Percentiles rank a stretch among this genome's conserved stretches.
phyloP scores from a whole-genome alignment of 2,797 vertebrate genomes.

The Spinus olivaceus region DNA sequence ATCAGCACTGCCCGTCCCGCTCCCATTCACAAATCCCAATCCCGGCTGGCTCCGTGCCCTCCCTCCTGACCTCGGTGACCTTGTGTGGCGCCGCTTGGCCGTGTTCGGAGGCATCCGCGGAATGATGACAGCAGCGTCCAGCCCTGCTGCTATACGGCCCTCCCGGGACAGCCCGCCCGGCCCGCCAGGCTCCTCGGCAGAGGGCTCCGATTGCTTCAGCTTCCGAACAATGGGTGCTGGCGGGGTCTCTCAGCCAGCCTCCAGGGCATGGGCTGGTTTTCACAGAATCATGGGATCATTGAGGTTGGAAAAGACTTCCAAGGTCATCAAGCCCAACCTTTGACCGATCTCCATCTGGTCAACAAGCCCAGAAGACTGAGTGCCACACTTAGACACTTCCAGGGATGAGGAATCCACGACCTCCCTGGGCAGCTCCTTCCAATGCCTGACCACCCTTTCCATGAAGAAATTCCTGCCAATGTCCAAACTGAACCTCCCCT shows the following conservation, averaged over 20 bases:
- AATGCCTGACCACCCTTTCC: not conserved
- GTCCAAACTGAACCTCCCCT: not conserved
- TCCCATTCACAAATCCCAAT: not conserved
- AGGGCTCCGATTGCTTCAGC: constrained; percentile 27
- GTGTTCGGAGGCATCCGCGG: not conserved
- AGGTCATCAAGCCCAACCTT: not conserved
- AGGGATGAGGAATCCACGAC: not conserved
- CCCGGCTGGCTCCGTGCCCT: not conserved
- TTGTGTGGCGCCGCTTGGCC: not conserved
- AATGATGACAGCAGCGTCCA: not conserved
- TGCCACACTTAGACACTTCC: not conserved
- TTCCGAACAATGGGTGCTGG: constrained; percentile 1
- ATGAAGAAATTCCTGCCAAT: not conserved
- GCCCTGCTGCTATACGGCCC: constrained; percentile 23
- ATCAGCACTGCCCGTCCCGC: fast-evolving
- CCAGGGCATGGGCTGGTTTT: not conserved
- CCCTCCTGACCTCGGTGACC: not conserved
- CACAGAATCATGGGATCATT: not conserved
- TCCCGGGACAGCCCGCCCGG: constrained; percentile 14
- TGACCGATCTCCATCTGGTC: not conserved
- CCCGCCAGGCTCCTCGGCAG: not conserved
- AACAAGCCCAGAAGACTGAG: not conserved
- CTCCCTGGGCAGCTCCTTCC: not conserved
- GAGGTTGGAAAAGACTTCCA: not conserved
- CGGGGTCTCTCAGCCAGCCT: not conserved